These are phyloP conservation scores for Telenomus remus DNA, from an alignment of 1,140 invertebrate genomes.

Conservation along the genomic window DNA sequence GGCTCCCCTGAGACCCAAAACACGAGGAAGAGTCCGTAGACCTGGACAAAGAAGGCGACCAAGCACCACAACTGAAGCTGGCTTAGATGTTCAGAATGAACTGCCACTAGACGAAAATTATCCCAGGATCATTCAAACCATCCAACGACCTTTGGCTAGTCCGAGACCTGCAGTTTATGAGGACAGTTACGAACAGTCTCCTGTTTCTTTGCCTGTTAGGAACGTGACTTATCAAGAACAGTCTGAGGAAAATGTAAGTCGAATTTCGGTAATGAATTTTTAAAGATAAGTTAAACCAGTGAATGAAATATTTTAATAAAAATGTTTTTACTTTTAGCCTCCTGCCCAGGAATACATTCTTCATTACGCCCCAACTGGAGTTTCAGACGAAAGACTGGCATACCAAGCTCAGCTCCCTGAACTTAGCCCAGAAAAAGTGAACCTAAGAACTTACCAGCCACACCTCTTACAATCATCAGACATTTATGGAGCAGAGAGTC, in stretches of 20 bases:
- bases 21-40: constrained; percentile 60
- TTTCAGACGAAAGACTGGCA: constrained; percentile 1
- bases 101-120: constrained; percentile 71
- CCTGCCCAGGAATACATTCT: constrained; percentile 64
- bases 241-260: constrained; percentile 44
- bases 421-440: constrained; percentile 34
- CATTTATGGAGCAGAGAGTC: constrained; percentile 75
- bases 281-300: neutral
- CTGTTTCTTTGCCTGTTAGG: constrained; percentile 23
- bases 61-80: constrained; percentile 64
- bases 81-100: constrained; percentile 67
- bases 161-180: constrained; percentile 55
- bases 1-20: constrained; percentile 57
- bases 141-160: constrained; percentile 40
- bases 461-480: constrained; percentile 50
- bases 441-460: constrained; percentile 43
- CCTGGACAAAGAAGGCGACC: constrained; percentile 60
- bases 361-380: constrained; percentile 62
- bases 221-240: constrained; percentile 35
- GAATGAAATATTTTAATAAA: constrained; percentile 5
- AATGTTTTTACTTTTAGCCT: constrained; percentile 49
- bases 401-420: no score
- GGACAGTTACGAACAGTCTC: constrained; percentile 47
- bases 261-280: neutral
- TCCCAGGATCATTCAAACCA: constrained; percentile 58